Evolutionary conservation across 2,113 vertebrate species (phyloP).

Genomic region (rat (Rattus norvegicus)): DNA sequence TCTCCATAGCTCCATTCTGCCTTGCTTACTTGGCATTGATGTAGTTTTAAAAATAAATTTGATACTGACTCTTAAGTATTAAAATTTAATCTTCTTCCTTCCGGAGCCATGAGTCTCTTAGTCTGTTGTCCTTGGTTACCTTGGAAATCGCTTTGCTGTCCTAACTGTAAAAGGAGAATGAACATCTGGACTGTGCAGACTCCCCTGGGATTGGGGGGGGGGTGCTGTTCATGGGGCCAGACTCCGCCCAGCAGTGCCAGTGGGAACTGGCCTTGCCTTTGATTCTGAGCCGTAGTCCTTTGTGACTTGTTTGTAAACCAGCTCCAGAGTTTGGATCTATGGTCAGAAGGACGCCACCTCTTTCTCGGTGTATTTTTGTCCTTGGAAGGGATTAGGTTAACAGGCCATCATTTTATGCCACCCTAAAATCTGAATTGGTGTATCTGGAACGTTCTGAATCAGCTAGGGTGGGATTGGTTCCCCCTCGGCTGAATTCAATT

Average conservation of each 20-base stretch:
- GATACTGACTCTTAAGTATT: conserved; percentile 65
- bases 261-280: conserved; percentile 46
- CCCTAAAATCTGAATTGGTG: not conserved
- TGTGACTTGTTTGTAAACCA: conserved; percentile 24
- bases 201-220: conserved; percentile 18
- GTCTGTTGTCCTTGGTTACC: conserved; percentile 73
- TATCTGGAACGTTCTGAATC: not conserved
- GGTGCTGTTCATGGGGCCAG: not conserved
- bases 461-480: not conserved
- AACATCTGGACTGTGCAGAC: not conserved
- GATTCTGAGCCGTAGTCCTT: not conserved
- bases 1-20: not conserved
- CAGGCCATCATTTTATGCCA: not conserved
- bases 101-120: conserved; percentile 37
- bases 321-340: not conserved
- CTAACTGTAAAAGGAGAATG: conserved; percentile 20
- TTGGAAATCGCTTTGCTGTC: conserved; percentile 56
- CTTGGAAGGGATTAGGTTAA: conserved; percentile 3
- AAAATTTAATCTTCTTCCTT: conserved; percentile 74
- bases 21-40: conserved; percentile 24
- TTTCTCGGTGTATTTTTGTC: not conserved
- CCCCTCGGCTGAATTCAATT: not conserved
- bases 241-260: not conserved
- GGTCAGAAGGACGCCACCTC: not conserved
- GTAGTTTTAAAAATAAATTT: conserved; percentile 74